These are phyloP conservation scores for Todus mexicanus DNA, from an alignment of 2,797 vertebrate genomes.

Conservation along the genomic window DNA sequence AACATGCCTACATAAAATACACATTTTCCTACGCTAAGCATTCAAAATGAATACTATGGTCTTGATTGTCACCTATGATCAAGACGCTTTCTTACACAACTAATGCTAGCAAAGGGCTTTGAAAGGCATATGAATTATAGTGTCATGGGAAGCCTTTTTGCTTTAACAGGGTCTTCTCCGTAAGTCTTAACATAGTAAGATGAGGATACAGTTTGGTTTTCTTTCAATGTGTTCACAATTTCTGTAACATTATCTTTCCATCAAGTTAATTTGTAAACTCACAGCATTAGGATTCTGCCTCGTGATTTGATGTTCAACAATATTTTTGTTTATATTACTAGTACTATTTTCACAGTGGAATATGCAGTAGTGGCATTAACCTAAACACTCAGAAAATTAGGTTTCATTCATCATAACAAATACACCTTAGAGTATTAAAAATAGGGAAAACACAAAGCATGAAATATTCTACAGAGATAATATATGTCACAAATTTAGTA, in stretches of 20 bases:
- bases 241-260: background rate
- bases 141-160: background rate
- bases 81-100: background rate
- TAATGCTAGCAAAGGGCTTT: background rate
- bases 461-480: constrained; percentile 42
- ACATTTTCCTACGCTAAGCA: background rate
- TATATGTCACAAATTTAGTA: constrained; percentile 34
- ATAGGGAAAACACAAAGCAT: background rate
- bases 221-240: background rate
- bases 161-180: background rate
- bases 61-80: background rate
- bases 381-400: constrained; percentile 25
- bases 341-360: background rate
- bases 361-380: constrained; percentile 9
- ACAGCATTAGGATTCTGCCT: background rate
- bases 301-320: background rate
- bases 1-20: background rate
- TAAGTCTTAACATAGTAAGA: background rate
- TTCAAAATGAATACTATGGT: background rate
- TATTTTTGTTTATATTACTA: background rate
- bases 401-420: constrained; percentile 14
- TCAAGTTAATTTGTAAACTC: background rate
- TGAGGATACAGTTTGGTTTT: background rate
- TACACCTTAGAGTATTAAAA: constrained; percentile 6
- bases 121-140: background rate